Evolutionary conservation across 2,888 invertebrate species (phyloP), one percentile per base, ranked within the genome.

Genomic region (Helicoverpa assulta): DNA sequence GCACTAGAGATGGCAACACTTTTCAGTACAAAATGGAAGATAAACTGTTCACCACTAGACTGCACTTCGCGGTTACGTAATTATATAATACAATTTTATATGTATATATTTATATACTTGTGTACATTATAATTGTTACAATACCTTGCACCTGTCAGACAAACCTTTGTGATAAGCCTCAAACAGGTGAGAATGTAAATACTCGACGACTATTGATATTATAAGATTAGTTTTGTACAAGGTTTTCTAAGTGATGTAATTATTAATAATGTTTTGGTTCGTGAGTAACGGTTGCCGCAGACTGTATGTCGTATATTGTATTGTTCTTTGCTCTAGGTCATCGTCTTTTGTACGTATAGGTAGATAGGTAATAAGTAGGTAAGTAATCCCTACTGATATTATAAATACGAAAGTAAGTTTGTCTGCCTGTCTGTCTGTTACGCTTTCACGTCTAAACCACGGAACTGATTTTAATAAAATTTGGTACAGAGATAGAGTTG

Each of bases 91-190:
- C 4, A 26, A 0, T 26, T 58, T 33, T 66, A 29, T 37, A 33
- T 33, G 10, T 33, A 33, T 33, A 37, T 37, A 37, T 12, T 37
- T 37, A 37, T 37, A 37, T 37, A 12, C 37, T 10, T 37, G 37
- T 37, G 33, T 54, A 54, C 7, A n/a, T 26, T 26, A 29, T 26
- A 26, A 29, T 52, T 29, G n/a, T 67, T 66, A 71, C 72, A 81
- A 78, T 70, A 71, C 67, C 67, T 50, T 40, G 18, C 80, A 82
- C 82, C 80, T 81, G 80, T 52, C 33, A 74, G 72, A 74, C 64
- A 60, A 40, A 57, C 51, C 57, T 59, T 76, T 76, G 70, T 73
- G 51, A 76, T 66, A 65, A 64, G 51, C 53, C 43, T 57, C 55
- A 66, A 63, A 55, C 64, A 76, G 40, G 14, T 70, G 59, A 51